A percentile compares a stretch with the other conserved stretches of the same genome.
Evolutionary conservation across 2,113 vertebrate genomes (phyloP).

Genomic region (Prionailurus viverrinus): DNA sequence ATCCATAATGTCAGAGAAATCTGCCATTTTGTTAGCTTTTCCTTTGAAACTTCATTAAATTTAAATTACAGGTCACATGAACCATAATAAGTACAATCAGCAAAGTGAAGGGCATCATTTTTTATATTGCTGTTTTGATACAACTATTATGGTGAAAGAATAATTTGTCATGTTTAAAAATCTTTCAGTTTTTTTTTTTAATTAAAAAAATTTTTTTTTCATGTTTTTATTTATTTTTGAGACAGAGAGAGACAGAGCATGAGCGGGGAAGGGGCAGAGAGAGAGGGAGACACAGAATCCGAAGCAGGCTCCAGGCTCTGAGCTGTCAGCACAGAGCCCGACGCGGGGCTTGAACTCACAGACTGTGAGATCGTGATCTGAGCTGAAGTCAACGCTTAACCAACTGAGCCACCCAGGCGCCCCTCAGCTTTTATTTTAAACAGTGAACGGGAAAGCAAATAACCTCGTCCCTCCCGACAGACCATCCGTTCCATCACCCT

Average conservation of each 20-base stretch:
- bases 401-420: no score
- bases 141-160: not conserved
- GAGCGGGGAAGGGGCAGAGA: no score
- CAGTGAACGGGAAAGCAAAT: not conserved
- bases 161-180: not conserved
- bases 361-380: no score
- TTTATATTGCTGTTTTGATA: not conserved
- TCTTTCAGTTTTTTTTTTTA: not conserved
- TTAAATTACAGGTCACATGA: not conserved
- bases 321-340: no score
- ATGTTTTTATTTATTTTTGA: no score
- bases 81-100: not conserved
- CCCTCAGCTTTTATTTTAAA: not conserved
- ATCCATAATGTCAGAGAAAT: not conserved
- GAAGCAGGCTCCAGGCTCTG: no score
- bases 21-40: not conserved
- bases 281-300: no score
- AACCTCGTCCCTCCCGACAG: not conserved
- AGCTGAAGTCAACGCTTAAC: no score
- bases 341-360: no score
- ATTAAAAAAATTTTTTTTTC: accelerated
- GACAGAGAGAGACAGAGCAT: no score
- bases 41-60: not conserved
- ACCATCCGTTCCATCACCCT: not conserved
- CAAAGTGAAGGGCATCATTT: not conserved